These are phyloP conservation scores for Megalonaias nervosa DNA, from an alignment of 1,140 invertebrate genomes.

Conservation along the genomic window DNA sequence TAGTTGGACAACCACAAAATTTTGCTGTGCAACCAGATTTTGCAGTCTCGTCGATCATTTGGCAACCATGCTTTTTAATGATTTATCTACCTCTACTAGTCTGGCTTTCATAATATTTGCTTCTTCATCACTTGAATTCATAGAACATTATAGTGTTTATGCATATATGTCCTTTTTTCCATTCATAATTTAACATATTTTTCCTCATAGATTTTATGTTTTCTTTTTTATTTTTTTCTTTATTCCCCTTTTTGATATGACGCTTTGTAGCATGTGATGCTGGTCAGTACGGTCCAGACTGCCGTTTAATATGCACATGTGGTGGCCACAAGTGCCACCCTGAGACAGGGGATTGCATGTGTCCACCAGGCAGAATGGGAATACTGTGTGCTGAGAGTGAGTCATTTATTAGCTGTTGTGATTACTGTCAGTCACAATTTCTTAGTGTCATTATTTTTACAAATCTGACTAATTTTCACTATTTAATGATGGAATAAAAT, in stretches of 20 bases:
- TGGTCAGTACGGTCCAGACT: conserved; percentile 85
- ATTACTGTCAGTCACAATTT: no score
- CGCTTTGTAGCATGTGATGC: conserved; percentile 76
- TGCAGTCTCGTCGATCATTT: no score
- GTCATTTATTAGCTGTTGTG: conserved; percentile 8
- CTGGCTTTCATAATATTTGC: no score
- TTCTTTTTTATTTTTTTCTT: conserved; percentile 13
- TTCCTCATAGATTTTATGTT: neutral
- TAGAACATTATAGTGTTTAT: no score
- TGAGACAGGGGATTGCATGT: conserved; percentile 85
- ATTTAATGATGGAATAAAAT: no score
- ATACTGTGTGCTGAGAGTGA: conserved; percentile 77
- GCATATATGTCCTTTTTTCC: neutral
- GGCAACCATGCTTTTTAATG: no score
- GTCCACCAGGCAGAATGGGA: conserved; percentile 88
- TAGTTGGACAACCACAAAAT: no score
- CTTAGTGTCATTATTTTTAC: no score
- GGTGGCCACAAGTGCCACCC: conserved; percentile 89
- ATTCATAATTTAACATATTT: neutral
- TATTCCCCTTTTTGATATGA: conserved; percentile 17
- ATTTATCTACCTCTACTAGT: no score
- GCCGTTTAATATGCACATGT: conserved; percentile 86
- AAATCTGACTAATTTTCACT: no score
- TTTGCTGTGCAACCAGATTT: no score
- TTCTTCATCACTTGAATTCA: no score